These are phyloP conservation scores for Cochlearius cochlearius DNA, from an alignment of 2,113 vertebrate genomes.

Conservation along the genomic window DNA sequence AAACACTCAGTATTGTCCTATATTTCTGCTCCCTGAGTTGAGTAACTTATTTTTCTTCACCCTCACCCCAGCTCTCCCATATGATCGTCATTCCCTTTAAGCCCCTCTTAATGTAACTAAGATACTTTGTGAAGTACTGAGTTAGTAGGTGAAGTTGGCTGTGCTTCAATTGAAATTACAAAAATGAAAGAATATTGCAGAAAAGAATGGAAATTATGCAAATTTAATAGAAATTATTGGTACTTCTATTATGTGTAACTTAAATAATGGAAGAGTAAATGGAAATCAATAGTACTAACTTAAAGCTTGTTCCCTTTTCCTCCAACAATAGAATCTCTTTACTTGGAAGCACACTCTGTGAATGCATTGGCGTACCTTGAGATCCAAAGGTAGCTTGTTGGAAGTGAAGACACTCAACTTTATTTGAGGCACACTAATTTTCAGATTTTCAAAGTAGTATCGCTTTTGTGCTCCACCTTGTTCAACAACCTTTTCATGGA, in stretches of 20 bases:
- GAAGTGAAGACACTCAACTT: conserved; percentile 97
- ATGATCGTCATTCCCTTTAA: not conserved
- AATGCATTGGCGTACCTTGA: conserved; percentile 79
- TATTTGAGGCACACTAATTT: conserved; percentile 95
- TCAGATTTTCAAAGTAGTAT: conserved; percentile 98
- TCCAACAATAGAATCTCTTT: not conserved
- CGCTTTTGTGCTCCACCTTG: conserved; percentile 77
- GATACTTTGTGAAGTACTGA: not conserved
- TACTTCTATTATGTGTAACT: not conserved
- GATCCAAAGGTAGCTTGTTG: conserved; percentile 90
- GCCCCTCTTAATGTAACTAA: not conserved
- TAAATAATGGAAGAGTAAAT: not conserved
- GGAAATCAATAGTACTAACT: not conserved
- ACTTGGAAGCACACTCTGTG: not conserved
- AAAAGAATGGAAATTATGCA: not conserved
- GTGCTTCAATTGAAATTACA: not conserved
- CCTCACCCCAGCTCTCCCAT: not conserved
- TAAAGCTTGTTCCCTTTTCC: not conserved
- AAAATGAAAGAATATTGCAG: not conserved
- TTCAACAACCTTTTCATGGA: conserved; percentile 84
- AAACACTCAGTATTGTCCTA: not conserved
- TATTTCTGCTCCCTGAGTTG: not conserved
- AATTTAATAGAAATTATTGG: not conserved
- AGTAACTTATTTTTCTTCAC: not conserved
- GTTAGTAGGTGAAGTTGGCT: not conserved